phyloP scores from a whole-genome alignment of 1,140 invertebrate species.

The Bombus confusus region DNA sequence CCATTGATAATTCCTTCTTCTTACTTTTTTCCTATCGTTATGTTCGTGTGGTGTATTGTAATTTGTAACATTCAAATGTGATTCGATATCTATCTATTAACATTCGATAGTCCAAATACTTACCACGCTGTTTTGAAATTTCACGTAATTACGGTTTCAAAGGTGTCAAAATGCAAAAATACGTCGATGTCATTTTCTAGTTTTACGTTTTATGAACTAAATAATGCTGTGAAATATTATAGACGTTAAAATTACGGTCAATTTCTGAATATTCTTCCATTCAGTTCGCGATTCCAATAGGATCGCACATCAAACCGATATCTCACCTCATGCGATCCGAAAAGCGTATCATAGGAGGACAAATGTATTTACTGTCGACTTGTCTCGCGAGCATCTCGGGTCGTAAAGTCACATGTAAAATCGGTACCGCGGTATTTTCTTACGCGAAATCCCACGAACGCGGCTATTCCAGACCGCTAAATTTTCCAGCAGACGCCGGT shows the following conservation, averaged over 20 bases:
- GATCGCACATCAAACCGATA: not conserved
- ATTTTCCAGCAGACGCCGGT: slow-evolving; percentile 65
- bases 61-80: not conserved
- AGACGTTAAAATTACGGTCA: not conserved
- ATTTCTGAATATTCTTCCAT: not conserved
- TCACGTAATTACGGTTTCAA: not conserved
- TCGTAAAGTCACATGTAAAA: slow-evolving; percentile 74
- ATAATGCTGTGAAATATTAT: not conserved
- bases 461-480: slow-evolving; percentile 64
- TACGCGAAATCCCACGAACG: slow-evolving; percentile 50
- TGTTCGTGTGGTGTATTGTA: not conserved
- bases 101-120: not conserved
- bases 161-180: not conserved
- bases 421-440: slow-evolving; percentile 69
- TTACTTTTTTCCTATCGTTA: not conserved
- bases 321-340: not conserved
- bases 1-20: slow-evolving; percentile 37
- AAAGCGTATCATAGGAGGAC: slow-evolving; percentile 32
- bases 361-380: slow-evolving; percentile 67
- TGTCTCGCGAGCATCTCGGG: slow-evolving; percentile 67
- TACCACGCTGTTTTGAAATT: not conserved
- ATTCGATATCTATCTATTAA: not conserved
- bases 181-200: not conserved
- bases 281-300: not conserved
- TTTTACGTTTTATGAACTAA: not conserved